Evolutionary conservation across 2,888 invertebrate genomes (phyloP).

Genomic region (Dryadula phaetusa): DNA sequence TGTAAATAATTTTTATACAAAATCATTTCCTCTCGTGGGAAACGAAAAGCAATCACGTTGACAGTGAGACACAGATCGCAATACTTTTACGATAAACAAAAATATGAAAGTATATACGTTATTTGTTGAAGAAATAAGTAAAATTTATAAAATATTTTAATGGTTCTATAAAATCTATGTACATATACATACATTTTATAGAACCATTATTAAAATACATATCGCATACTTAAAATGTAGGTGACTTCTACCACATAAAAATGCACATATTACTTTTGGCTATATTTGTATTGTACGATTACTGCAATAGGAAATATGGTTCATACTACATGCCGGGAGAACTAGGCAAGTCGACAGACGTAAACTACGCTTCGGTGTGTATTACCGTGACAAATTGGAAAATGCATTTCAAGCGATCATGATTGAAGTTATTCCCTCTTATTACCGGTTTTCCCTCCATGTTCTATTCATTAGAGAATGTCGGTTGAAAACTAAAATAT

Average conservation of each 20-base stretch:
- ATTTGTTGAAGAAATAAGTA: neutral
- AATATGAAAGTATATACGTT: too few species aligned
- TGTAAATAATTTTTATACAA: too few species aligned
- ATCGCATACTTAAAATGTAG: too few species aligned
- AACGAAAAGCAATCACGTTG: too few species aligned
- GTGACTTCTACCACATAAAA: neutral
- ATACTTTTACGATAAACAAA: too few species aligned
- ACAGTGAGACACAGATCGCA: too few species aligned
- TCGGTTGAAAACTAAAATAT: neutral
- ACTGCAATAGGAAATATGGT: constrained; percentile 9
- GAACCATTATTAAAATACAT: too few species aligned
- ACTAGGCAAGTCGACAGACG: constrained; percentile 17
- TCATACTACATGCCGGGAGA: constrained; percentile 2
- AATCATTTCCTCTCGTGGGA: too few species aligned
- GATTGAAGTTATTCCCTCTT: constrained; percentile 27
- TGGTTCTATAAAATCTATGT: neutral
- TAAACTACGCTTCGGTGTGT: constrained; percentile 24
- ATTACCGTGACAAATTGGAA: constrained; percentile 31
- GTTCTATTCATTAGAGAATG: constrained; percentile 8
- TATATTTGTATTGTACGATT: neutral
- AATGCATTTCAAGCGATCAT: constrained; percentile 30
- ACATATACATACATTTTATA: too few species aligned
- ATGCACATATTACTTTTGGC: neutral
- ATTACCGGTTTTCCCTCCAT: constrained; percentile 27
- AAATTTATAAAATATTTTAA: neutral